Base-by-base conservation (phyloP, 2,888 invertebrate genomes). In the Noctuana brunneofusca region DNA sequence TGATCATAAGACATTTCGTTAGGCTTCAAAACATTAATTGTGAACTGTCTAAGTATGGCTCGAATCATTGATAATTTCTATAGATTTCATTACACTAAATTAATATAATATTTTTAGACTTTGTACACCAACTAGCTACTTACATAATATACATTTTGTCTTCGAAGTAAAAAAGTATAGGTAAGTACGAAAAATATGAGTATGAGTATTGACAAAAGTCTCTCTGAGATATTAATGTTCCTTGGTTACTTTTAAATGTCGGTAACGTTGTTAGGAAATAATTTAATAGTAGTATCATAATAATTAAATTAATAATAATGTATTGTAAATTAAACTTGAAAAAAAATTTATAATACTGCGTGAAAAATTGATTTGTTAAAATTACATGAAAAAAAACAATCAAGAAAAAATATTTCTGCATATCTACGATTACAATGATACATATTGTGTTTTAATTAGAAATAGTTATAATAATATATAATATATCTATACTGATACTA, bases 1-100 rank as follows among this genome's bases (percentile, higher is more conserved):
- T 65, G 68, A 72, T 89, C 88, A 89, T 90, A 89, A 89, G 89
- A 89, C 88, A 87, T 88, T 87, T 80, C 87, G 72, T 86, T 89
- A 89, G 89, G 89, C 88, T 79, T 83, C 77, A 78, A 73, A 78
- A 79, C 71, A 80, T 79, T 81, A 72, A 72, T 72, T 71, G 72
- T 69, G 68, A 70, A 69, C 62, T 67, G 66, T 71, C 60, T 78
- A 81, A 74, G 71, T 84, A 85, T 87, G 87, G 86, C 86, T 88
- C 86, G 85, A 87, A 86, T 88, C 81, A 71, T 81, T 81, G 76
- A 77, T 78, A 76, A 75, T 71, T 71, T 69, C 75, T 73, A 48
- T 60, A 54, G 46, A 69, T 62, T 57, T 54, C 24, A 58, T 58
- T 65, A 52, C 9, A 64, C 58, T 64, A 68, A 12, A 41, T 41